Base-by-base conservation (phyloP, 2,888 invertebrate genomes). In the Drosophila eohydei region DNA sequence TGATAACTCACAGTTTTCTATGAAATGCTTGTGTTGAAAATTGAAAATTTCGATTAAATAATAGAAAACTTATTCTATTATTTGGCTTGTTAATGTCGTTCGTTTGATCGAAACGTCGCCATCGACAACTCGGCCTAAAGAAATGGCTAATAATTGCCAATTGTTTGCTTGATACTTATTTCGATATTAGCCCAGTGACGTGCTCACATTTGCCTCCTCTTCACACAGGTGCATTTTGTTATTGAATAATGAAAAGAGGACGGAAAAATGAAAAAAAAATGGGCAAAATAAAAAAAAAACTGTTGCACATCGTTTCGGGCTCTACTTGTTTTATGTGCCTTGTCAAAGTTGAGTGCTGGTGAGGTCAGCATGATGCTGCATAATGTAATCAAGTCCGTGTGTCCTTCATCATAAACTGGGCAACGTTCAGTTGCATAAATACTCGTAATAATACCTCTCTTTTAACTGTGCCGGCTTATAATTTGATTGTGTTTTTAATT, bases 341-440 rank as follows among this genome's bases (percentile, higher is more conserved):
- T 65, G 65, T 34, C 72, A 64, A 56, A 72, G 52, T 57, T 64
- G 46, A 72, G 70, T 59, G 58, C 55, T 56, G 30, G 71, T 70
- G 72, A 70, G 72, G 70, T 67, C 74, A 72, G 52, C 74, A 74
- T 58, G 57, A 62, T 73, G 67, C 46, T 44, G 56, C 57, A 63
- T 64, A 63, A 72, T 67, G 59, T 59, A 41, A 60, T 64, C 34
- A 59, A 41, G 46, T 30, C 41, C 11, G 51, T 58, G 55, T 62
- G 52, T 38, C 41, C 68, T 51, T 41, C 50, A 40, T 28, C 36
- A 16, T 12, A 50, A 30, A 30, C 52, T 52, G 54, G 41, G 16
- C 50, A 46, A 21, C 71, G 64, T 51, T 71, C 63, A 59, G 63
- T 69, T 68, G 62, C 56, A 62, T 71, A 68, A 69, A 62, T 58